A percentile compares a stretch with the other conserved stretches of the same genome.
Conservation (phyloP, 2,888 invertebrate genomes). For the Caenorhabditis drosophilae region DNA sequence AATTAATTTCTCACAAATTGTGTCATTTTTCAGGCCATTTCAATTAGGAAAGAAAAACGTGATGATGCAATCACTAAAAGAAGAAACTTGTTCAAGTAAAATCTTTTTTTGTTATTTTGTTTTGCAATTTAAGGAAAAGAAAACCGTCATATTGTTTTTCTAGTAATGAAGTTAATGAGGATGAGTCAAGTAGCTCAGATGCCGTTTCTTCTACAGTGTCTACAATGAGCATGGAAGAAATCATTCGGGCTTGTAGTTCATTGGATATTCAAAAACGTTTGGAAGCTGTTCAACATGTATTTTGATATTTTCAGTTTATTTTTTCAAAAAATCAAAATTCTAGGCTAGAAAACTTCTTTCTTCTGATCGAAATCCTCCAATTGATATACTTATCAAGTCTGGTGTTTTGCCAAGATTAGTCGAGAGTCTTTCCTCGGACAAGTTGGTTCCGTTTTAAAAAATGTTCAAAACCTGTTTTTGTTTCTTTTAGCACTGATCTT, state of each 20-base stretch:
- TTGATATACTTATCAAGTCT: constrained; percentile 88
- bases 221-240: too few species aligned
- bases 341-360: constrained; percentile 83
- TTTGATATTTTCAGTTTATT: constrained; percentile 5
- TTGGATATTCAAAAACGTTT: neutral
- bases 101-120: too few species aligned
- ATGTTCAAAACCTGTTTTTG: neutral
- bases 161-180: too few species aligned
- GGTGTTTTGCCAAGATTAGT: constrained; percentile 93
- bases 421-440: constrained; percentile 71
- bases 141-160: too few species aligned
- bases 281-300: neutral
- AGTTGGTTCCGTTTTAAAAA: neutral
- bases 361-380: constrained; percentile 96
- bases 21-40: constrained; percentile 13
- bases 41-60: constrained; percentile 93
- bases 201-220: too few species aligned
- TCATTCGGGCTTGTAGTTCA: neutral
- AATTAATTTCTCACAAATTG: neutral
- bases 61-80: constrained; percentile 95
- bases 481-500: constrained; percentile 48
- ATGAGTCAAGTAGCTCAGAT: too few species aligned
- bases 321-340: neutral
- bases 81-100: constrained; percentile 80
- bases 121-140: too few species aligned